A percentile compares a stretch with the other conserved stretches of the same genome.
Evolutionary conservation across 2,888 invertebrate genomes (phyloP).

Genomic region (Agonopterix arenella): DNA sequence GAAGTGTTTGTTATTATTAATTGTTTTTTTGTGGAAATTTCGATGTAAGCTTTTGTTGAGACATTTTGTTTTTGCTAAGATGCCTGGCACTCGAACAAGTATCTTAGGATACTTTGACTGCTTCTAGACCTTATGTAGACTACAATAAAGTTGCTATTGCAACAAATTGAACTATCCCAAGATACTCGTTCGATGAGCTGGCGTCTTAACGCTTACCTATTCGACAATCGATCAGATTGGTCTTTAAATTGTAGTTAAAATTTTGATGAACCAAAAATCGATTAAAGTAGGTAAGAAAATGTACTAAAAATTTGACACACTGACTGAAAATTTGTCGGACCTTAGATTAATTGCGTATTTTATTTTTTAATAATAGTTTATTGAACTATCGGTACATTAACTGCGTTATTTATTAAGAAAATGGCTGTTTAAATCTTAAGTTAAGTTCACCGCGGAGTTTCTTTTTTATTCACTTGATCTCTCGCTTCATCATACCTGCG

Average conservation of each 20-base stretch:
- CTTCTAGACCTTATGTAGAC: too few relatives aligned
- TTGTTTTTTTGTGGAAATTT: background rate
- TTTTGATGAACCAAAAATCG: too few relatives aligned
- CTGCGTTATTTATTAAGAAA: conserved; percentile 19
- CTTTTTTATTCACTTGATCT: conserved; percentile 18
- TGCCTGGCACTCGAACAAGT: background rate
- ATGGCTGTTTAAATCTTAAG: conserved; percentile 27
- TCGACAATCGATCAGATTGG: too few relatives aligned
- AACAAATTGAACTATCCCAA: too few relatives aligned
- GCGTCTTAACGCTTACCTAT: too few relatives aligned
- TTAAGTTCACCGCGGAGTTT: conserved; percentile 15
- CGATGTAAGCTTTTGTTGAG: background rate
- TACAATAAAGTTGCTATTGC: too few relatives aligned
- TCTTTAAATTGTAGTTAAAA: too few relatives aligned
- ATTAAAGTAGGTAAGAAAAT: too few relatives aligned
- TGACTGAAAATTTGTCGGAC: background rate
- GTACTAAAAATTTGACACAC: background rate
- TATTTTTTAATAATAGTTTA: background rate
- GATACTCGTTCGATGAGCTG: too few relatives aligned
- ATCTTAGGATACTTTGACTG: background rate
- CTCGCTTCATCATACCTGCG: conserved; percentile 9
- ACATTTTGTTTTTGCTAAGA: background rate
- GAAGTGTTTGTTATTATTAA: background rate
- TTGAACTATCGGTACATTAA: conserved; percentile 13
- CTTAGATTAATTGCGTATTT: background rate